phyloP scores from a whole-genome alignment of 1,140 invertebrate species.

The Rhyacophila brunnea region DNA sequence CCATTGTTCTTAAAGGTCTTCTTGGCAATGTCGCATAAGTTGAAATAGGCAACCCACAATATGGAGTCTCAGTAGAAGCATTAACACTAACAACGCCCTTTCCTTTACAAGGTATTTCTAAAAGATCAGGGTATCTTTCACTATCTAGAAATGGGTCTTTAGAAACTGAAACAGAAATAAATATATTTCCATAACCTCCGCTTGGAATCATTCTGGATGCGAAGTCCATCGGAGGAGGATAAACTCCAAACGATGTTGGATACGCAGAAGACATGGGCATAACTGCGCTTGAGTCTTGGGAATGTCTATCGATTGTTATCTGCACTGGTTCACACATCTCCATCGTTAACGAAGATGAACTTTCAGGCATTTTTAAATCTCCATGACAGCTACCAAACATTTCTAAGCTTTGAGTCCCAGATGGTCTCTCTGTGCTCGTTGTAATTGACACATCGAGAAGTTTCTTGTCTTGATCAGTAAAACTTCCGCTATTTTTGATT shows the following conservation, averaged over 20 bases:
- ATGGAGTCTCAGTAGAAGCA: constrained; percentile 36
- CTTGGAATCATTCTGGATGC: constrained; percentile 33
- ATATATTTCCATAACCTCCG: constrained; percentile 64
- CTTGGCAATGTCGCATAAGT: constrained; percentile 65
- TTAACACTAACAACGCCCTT: constrained; percentile 50
- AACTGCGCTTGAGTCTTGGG: constrained; percentile 46
- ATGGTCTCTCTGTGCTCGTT: constrained; percentile 68
- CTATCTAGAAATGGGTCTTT: constrained; percentile 61
- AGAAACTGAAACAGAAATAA: constrained; percentile 71
- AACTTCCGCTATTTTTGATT: constrained; percentile 67
- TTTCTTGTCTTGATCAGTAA: constrained; percentile 76
- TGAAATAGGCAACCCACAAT: constrained; percentile 40
- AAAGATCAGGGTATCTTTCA: constrained; percentile 72
- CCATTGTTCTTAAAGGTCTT: constrained; percentile 48
- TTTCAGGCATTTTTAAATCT: constrained; percentile 45
- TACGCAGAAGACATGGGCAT: constrained; percentile 33
- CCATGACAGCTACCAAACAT: constrained; percentile 60
- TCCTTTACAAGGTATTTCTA: constrained; percentile 66
- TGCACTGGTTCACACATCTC: constrained; percentile 63
- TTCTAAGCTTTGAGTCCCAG: constrained; percentile 53
- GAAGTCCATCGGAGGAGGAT: constrained; percentile 45
- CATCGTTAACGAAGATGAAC: constrained; percentile 42
- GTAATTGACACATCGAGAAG: constrained; percentile 71
- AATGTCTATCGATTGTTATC: constrained; percentile 74
- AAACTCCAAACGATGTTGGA: constrained; percentile 29